phyloP scores from a whole-genome alignment of 2,797 vertebrate genomes.

The Sebastes reedi region DNA sequence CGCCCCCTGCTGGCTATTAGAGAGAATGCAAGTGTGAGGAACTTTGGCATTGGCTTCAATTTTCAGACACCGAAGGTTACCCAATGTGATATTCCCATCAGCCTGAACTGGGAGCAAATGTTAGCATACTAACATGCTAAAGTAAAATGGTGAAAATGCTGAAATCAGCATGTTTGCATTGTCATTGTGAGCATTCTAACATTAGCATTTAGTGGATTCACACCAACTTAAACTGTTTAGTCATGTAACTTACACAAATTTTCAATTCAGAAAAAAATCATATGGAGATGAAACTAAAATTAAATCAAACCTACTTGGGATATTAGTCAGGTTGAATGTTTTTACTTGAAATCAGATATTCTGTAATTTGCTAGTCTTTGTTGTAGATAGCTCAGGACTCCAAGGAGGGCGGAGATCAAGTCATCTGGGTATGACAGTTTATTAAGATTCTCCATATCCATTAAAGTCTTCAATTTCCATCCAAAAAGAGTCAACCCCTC shows the following conservation, averaged over 20 bases:
- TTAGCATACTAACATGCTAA: not conserved
- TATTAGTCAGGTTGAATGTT: not conserved
- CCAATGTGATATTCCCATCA: too few relatives aligned
- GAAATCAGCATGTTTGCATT: not conserved
- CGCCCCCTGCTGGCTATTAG: too few relatives aligned
- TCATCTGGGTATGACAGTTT: not conserved
- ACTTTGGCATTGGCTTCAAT: too few relatives aligned
- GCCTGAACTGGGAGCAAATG: not conserved
- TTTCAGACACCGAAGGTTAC: too few relatives aligned
- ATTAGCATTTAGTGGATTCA: not conserved
- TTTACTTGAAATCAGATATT: not conserved
- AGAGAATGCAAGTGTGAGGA: too few relatives aligned
- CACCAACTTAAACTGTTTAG: not conserved
- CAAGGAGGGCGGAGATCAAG: not conserved
- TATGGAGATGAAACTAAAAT: not conserved
- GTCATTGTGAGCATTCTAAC: too few relatives aligned
- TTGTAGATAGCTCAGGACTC: not conserved
- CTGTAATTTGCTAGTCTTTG: not conserved
- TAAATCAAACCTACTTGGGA: not conserved
- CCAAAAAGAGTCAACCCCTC: not conserved
- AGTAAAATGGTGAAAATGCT: not conserved
- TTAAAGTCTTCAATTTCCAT: not conserved
- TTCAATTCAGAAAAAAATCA: not conserved
- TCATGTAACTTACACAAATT: not conserved
- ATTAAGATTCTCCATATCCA: not conserved